Evolutionary conservation across 30 jellyfish, hydroid and myxozoan genomes (phyloP), one percentile per base, ranked within the genome.

Genomic region (Aurelia sp.): DNA sequence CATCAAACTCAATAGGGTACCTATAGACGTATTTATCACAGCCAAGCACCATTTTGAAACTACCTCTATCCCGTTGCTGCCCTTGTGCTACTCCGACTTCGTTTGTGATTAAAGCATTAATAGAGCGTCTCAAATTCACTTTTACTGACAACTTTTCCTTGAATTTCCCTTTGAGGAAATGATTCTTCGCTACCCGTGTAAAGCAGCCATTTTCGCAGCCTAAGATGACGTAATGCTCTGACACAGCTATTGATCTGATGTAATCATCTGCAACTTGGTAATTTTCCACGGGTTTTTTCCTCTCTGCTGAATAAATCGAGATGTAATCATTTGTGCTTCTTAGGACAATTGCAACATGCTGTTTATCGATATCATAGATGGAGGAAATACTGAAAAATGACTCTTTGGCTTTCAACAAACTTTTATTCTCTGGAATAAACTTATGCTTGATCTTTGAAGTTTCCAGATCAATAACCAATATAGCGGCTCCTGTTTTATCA

Each of bases 161-260:
- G 44, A 51, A 37, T 47, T 59, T 91, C n/a, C 96, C 96, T 60
- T 86, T 86, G 58, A 92, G 35, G 66, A 92, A 92, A 59, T 93
- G 90, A 62, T 77, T 75, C 81, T 76, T 93, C 17, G 23, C 30
- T 5, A 82, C 72, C 19, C 76, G 51, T 22, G 66, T 40, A 55
- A 93, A 81, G 6, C 69, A 21, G 44, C 97, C 97, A 27, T 62
- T 63, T 31, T 87, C 97, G 55, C 78, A 89, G 20, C 98, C 98
- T 50, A 93, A 30, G 62, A 88, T 66, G 30, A 88, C 96, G 57
- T 72, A 72, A 33, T 78, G 61, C n/a, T 37, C 90, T 15, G 64
- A 37, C 23, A 74, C 91, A 18, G 88, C 70, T 57, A 93, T 2
- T 16, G 98, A 71, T n/a, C 79, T 44, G 55, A 93, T 85, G 78